These are phyloP conservation scores for Tineola bisselliella DNA, from an alignment of 2,888 invertebrate species.

Conservation along the genomic window DNA sequence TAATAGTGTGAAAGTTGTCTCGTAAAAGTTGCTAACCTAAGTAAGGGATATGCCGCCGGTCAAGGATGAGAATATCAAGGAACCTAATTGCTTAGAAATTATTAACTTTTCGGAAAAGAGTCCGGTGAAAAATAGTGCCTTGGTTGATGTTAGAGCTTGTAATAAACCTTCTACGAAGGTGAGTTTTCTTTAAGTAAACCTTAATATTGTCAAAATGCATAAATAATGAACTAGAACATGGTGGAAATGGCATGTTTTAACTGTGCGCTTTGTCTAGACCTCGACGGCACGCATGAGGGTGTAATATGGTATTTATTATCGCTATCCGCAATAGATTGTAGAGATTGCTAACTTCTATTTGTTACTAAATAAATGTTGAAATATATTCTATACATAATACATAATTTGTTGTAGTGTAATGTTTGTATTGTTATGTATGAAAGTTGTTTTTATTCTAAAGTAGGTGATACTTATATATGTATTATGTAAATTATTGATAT, in stretches of 20 bases:
- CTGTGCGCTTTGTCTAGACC: not conserved
- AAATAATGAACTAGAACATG: too few species aligned
- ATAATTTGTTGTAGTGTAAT: too few species aligned
- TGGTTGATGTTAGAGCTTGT: constrained; percentile 74
- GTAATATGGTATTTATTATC: not conserved
- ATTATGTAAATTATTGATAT: too few species aligned
- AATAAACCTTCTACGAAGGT: constrained; percentile 75
- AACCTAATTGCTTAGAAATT: constrained; percentile 57
- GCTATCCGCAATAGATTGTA: not conserved
- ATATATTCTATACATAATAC: not conserved
- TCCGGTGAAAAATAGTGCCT: constrained; percentile 54
- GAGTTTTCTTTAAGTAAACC: constrained; percentile 26
- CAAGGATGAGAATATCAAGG: constrained; percentile 59
- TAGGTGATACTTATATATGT: too few species aligned
- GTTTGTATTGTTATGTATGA: too few species aligned
- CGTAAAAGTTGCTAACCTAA: not conserved
- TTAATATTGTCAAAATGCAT: too few species aligned
- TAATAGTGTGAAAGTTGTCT: not conserved
- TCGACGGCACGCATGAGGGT: not conserved
- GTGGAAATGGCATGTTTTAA: not conserved
- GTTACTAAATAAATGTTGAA: not conserved
- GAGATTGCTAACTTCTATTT: not conserved
- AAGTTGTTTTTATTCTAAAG: too few species aligned
- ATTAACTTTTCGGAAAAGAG: constrained; percentile 59
- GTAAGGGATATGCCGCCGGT: constrained; percentile 60